Evolutionary conservation across 64 coral and sea anemone species (phyloP).

Genomic region (Pocillopora damicornis): DNA sequence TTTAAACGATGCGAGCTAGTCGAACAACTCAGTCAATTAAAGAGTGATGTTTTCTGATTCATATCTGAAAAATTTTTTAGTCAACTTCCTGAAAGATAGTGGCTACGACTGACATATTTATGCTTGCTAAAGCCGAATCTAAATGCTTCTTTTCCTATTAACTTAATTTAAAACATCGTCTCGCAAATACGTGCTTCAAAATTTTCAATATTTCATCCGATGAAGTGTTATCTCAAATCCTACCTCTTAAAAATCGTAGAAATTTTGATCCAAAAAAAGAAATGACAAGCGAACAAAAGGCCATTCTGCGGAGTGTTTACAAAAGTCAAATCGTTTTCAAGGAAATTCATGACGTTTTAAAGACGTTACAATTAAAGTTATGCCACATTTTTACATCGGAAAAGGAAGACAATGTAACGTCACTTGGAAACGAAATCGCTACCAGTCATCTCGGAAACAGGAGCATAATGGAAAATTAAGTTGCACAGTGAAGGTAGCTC

Average conservation of each 20-base stretch:
- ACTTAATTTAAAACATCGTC: neutral
- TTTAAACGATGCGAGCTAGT: neutral
- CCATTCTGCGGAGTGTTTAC: slow-evolving; percentile 33
- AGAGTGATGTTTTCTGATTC: neutral
- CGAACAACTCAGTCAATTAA: neutral
- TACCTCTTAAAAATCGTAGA: neutral
- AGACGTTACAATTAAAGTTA: slow-evolving; percentile 47
- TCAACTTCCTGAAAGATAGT: neutral
- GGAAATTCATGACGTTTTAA: slow-evolving; percentile 42
- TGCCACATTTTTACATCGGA: slow-evolving; percentile 27
- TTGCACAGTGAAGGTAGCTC: neutral
- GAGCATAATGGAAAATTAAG: neutral
- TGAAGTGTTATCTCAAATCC: neutral
- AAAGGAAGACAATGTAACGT: slow-evolving; percentile 23
- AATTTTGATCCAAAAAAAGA: neutral
- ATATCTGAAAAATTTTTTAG: neutral
- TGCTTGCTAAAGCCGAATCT: neutral
- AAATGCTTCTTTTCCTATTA: neutral
- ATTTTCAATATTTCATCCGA: no score
- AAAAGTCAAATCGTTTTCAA: slow-evolving; percentile 29
- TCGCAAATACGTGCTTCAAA: no score
- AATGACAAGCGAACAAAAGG: neutral
- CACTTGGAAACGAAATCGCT: slow-evolving; percentile 1
- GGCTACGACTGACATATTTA: neutral
- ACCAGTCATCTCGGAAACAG: neutral